Base-by-base conservation (phyloP, 2,888 invertebrate species). In the Noctua pronuba region DNA sequence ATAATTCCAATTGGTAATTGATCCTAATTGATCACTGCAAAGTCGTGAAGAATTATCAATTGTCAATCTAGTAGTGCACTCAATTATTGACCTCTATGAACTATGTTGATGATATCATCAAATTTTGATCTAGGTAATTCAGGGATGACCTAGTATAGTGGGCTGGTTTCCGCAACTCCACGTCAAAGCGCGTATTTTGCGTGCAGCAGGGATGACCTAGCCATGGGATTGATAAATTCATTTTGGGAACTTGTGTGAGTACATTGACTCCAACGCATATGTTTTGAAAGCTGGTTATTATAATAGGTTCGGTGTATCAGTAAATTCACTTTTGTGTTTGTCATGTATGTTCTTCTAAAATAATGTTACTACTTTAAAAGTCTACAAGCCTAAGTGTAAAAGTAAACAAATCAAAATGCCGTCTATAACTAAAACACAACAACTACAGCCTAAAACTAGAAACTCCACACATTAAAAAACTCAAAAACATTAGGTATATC, bases 1-100 rank as follows among this genome's bases (percentile, higher is more conserved):
- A 84, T 79, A 71, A 73, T 75, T 67, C 24, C 75, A 64, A 76
- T 69, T 62, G 66, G 66, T 82, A 85, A 84, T 88, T 85, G 87
- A 84, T 88, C 81, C 87, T 88, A 90, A 91, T 90, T 91, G 87
- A 85, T 75, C 70, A 62, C 75, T 83, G 70, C 72, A 68, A 31
- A 69, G 41, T 70, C 70, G 79, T 80, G 52, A 70, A 82, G 68
- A 38, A 38, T 55, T 83, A 81, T 87, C 75, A 82, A 66, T 77
- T 69, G 46, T 72, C 69, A 73, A 69, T 79, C 66, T 55, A 65
- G 11, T 11, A 44, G 49, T 38, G 75, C 58, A 72, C 52, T 65
- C 52, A 82, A 74, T 75, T 35, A 81, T 79, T 86, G 77, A 69
- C 80, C 76, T 46, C 64, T 58, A 52, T 67, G 62, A 78, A 75